These are phyloP conservation scores for Lochmaea crataegi DNA, from an alignment of 2,888 invertebrate genomes.

Conservation along the genomic window DNA sequence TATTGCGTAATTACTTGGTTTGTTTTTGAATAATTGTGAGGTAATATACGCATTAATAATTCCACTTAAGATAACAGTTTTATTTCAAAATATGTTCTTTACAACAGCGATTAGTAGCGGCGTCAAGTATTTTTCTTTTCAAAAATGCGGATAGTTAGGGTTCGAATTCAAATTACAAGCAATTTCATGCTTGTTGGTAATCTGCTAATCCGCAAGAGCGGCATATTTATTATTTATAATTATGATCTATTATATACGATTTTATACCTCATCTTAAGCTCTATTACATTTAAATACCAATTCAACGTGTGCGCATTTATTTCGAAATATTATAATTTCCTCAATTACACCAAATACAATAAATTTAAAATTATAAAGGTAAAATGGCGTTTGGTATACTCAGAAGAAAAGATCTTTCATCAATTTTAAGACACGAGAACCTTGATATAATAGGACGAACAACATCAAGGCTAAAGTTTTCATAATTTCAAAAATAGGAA, in stretches of 20 bases:
- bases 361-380: no score
- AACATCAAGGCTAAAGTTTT: no score
- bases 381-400: no score
- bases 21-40: background rate
- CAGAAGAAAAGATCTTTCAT: no score
- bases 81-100: conserved; percentile 3
- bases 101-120: background rate
- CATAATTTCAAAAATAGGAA: no score
- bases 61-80: background rate
- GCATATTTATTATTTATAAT: background rate
- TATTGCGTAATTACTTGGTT: conserved; percentile 22
- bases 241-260: background rate
- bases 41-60: background rate
- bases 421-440: no score
- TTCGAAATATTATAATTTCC: no score
- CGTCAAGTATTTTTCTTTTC: background rate
- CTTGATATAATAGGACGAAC: no score
- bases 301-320: no score
- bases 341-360: no score
- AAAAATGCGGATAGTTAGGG: background rate
- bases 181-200: background rate
- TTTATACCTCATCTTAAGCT: background rate
- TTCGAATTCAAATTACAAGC: background rate
- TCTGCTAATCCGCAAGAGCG: background rate
- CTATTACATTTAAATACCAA: background rate